Base-by-base conservation (phyloP, 2,888 invertebrate genomes). In the Mimachlamys varia region DNA sequence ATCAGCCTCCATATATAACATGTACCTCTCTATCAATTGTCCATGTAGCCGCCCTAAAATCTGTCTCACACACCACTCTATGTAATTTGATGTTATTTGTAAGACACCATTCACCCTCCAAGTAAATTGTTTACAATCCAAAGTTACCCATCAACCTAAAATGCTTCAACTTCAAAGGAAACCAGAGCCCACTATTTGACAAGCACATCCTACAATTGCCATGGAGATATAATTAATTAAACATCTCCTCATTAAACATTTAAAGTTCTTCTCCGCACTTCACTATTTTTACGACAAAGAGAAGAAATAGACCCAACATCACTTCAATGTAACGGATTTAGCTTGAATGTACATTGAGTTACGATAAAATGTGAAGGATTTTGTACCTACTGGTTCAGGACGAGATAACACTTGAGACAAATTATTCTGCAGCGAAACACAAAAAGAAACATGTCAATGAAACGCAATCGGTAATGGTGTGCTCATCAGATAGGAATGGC, bases 91-190 rank as follows among this genome's bases (percentile, higher is more conserved):
- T 33, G 33, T 76, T 33, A 76, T 76, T 76, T 27, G 76, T 76
- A 76, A 76, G 13, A 76, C 76, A 76, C 76, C 44, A 76, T 76
- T 76, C 27, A 76, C 76, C 22, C 33, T 33, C 76, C 27, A 76
- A 76, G 76, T 33, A 76, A 76, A 76, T 76, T 76, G 76, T 76
- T 76, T 76, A 76, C 76, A 76, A 76, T 76, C 33, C 76, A 27
- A 76, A 76, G 76, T 76, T 76, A 12, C 76, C 76, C 76, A 76
- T 76, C 76, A 76, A 76, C 12, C 76, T 33, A 76, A 76, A 76
- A 76, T 76, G 22, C 76, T 76, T 76, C 1, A 33, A 76, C 76
- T 76, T 76, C 76, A 76, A 76, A 76, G 76, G 22, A 76, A 76
- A 76, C 27, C 76, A 76, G 76, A 27, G 33, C 53, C 76, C 7